These are phyloP conservation scores for Hippoglossus hippoglossus DNA, from an alignment of 2,797 vertebrate genomes.

Conservation along the genomic window DNA sequence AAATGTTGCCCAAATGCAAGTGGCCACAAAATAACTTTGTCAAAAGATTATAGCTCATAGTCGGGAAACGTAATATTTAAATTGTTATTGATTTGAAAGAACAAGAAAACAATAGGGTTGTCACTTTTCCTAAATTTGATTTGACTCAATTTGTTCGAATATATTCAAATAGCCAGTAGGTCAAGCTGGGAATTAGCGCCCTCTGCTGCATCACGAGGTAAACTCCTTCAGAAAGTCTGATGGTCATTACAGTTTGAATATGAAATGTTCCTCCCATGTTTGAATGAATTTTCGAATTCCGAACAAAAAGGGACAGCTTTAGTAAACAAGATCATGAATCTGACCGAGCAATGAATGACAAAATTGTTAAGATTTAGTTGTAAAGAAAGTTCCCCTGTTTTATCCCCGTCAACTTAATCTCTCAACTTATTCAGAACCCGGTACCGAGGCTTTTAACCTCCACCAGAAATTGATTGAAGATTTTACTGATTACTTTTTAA, in stretches of 20 bases:
- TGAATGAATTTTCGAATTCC: too few relatives aligned
- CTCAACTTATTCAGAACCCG: slow-evolving; percentile 27
- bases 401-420: slow-evolving; percentile 13
- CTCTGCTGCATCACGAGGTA: too few relatives aligned
- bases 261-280: too few relatives aligned
- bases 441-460: slow-evolving; percentile 24
- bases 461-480: slow-evolving; percentile 40
- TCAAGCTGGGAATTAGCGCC: too few relatives aligned
- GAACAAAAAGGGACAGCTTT: too few relatives aligned
- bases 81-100: neutral
- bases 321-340: neutral
- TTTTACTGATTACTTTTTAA: slow-evolving; percentile 58
- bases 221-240: too few relatives aligned
- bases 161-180: too few relatives aligned
- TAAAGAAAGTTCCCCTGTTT: slow-evolving; percentile 1
- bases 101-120: neutral
- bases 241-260: too few relatives aligned
- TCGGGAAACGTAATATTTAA: neutral
- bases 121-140: too few relatives aligned
- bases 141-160: too few relatives aligned
- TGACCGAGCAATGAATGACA: neutral
- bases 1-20: neutral
- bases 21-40: neutral
- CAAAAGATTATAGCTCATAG: too few relatives aligned
- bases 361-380: too few relatives aligned